A percentile compares a stretch with the other conserved stretches of the same genome.
phyloP scores from a whole-genome alignment of 64 coral and sea anemone genomes.

The Hydrozoanthus tunicans region DNA sequence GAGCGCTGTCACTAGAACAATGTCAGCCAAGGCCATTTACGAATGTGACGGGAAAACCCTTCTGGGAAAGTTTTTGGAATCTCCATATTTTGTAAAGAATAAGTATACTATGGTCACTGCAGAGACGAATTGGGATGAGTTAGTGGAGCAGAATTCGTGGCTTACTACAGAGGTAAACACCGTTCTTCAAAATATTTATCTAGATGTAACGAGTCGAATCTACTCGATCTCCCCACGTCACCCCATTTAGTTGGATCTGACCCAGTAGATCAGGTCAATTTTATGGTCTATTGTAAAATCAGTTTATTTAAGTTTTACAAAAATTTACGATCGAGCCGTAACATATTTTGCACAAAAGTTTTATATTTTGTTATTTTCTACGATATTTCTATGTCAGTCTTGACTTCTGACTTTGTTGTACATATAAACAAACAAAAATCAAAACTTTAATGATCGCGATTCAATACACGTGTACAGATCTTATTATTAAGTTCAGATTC shows the following conservation, averaged over 20 bases:
- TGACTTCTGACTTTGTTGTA: neutral
- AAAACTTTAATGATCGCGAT: neutral
- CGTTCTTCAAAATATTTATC: neutral
- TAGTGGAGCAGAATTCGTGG: constrained; percentile 77
- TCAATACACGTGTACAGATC: neutral
- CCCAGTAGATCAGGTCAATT: no score
- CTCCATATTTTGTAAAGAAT: constrained; percentile 64
- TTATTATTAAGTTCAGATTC: neutral
- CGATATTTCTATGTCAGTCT: no score
- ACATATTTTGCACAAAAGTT: no score
- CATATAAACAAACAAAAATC: neutral
- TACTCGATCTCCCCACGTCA: neutral
- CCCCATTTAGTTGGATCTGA: neutral
- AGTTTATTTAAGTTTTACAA: no score
- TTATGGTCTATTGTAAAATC: no score
- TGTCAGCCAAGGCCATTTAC: constrained; percentile 90
- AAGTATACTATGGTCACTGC: constrained; percentile 61
- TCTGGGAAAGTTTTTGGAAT: constrained; percentile 59
- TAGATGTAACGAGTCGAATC: neutral
- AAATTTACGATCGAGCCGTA: no score
- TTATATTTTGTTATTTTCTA: no score
- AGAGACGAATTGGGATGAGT: constrained; percentile 77
- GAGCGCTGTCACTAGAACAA: neutral
- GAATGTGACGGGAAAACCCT: constrained; percentile 86
- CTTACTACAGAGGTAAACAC: constrained; percentile 64